Base-by-base conservation (phyloP, 2,113 vertebrate species). In the Lophura nycthemera region DNA sequence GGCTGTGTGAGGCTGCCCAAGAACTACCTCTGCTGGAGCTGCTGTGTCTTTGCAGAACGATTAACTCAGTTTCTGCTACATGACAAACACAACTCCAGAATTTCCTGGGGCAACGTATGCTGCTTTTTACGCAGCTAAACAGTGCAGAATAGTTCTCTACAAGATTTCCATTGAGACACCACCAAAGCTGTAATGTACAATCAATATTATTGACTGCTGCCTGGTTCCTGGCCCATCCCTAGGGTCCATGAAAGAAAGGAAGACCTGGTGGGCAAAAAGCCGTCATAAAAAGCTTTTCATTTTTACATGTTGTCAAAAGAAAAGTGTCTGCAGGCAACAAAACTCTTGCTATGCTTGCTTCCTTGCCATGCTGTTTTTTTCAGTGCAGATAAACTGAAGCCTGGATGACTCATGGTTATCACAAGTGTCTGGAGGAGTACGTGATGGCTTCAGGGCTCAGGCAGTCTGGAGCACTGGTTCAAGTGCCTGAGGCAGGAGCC, bases 261-360 rank as follows among this genome's bases (percentile, higher is more conserved):
- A 74, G 60, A 64, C 15, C 30, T 48, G 10, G 4, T 72, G 74
- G 34, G 69, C 32, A 90, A 90, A 29, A 81, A 21, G 3, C 52
- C 83, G n/a, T 63, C 56, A 81, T 73, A 34, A 84, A 96, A 91
- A 82, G 13, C 29, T 19, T 43, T 20, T 74, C 3, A 24, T 85
- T 90, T 59, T 2, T 59, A 82, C 69, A 32, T 63, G 71, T 21
- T 83, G 50, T 60, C 74, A 83, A 77, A 83, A 91, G 22, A 24
- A 93, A 66, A 52, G 59, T n/a, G 29, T 82, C 54, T 63, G 63
- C 83, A 90, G 82, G n/a, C 34, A 90, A 36, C 13, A 76, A 75
- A 82, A 36, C 21, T 32, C 76, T 48, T 69, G 45, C 52, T 69
- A 0, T 32, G 8, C 4, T 72, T 75, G 13, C 65, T 88, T 82